phyloP scores from a whole-genome alignment of 2,113 vertebrate genomes.

The Cyphomyrus discorhynchus region DNA sequence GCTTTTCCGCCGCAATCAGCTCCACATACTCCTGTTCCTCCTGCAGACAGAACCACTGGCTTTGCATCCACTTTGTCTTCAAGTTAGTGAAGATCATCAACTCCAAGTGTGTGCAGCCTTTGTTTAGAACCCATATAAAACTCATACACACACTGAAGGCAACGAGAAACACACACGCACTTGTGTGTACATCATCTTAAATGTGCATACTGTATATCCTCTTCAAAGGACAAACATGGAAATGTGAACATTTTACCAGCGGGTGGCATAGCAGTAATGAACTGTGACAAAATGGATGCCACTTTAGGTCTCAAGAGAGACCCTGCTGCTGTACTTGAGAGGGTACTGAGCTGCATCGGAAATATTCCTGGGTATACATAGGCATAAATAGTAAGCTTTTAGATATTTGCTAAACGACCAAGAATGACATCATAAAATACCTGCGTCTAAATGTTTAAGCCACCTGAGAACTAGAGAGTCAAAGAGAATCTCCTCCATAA shows the following conservation, averaged over 20 bases:
- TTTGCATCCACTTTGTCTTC: neutral
- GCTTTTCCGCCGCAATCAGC: conserved; percentile 89
- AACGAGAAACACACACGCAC: neutral
- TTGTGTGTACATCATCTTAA: neutral
- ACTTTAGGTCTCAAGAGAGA: neutral
- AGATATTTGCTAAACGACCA: neutral
- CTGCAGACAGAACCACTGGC: conserved; percentile 48
- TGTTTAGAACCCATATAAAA: neutral
- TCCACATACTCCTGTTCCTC: conserved; percentile 93
- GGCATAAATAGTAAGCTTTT: neutral
- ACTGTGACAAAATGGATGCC: neutral
- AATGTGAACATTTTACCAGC: neutral
- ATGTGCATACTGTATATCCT: neutral
- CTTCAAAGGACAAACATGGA: neutral
- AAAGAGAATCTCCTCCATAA: neutral
- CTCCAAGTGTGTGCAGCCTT: neutral
- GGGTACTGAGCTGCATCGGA: neutral
- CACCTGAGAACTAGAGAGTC: neutral
- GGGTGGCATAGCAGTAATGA: neutral
- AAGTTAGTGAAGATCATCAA: neutral
- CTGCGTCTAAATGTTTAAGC: neutral
- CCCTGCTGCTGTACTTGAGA: neutral
- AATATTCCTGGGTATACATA: neutral
- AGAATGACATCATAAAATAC: neutral
- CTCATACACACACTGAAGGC: neutral